A percentile compares a stretch with the other conserved stretches of the same genome.
These are phyloP conservation scores for Drosophila ercepeae DNA, from an alignment of 1,140 invertebrate genomes.

Conservation along the genomic window DNA sequence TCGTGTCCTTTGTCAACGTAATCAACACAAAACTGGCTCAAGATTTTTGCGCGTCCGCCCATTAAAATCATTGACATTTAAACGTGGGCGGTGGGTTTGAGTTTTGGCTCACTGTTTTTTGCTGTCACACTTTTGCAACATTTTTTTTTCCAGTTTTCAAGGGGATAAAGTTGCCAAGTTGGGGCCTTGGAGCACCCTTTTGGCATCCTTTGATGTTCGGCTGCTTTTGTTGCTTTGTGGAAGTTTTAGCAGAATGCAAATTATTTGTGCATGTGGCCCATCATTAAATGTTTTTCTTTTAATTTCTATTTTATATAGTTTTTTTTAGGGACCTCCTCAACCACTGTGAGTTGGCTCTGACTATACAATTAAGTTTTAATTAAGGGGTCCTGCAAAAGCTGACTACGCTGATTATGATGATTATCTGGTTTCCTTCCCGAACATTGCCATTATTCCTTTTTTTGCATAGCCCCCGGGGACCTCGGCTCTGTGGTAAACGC, in stretches of 20 bases:
- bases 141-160: conserved; percentile 28
- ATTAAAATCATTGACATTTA: conserved; percentile 82
- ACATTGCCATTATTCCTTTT: neutral
- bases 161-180: conserved; percentile 4
- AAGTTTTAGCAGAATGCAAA: conserved; percentile 48
- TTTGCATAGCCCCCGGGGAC: conserved; percentile 1
- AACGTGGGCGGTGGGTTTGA: conserved; percentile 31
- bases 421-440: conserved; percentile 2
- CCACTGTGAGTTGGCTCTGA: conserved; percentile 28
- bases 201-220: conserved; percentile 55
- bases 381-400: conserved; percentile 54
- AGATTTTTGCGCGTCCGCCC: conserved; percentile 80
- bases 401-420: conserved; percentile 24
- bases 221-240: conserved; percentile 59
- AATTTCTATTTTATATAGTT: conserved; percentile 26
- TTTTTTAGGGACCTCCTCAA: conserved; percentile 12
- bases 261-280: conserved; percentile 48
- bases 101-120: conserved; percentile 19
- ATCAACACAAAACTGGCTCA: conserved; percentile 80
- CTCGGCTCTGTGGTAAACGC: conserved; percentile 20
- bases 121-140: conserved; percentile 68
- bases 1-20: conserved; percentile 52
- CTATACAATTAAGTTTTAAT: conserved; percentile 77
- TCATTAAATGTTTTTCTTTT: conserved; percentile 63
- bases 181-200: conserved; percentile 26